Percentiles rank a stretch among this genome's conserved stretches.
Conservation (phyloP, 2,888 invertebrate species). For the Chamaedrilus cognettii region DNA sequence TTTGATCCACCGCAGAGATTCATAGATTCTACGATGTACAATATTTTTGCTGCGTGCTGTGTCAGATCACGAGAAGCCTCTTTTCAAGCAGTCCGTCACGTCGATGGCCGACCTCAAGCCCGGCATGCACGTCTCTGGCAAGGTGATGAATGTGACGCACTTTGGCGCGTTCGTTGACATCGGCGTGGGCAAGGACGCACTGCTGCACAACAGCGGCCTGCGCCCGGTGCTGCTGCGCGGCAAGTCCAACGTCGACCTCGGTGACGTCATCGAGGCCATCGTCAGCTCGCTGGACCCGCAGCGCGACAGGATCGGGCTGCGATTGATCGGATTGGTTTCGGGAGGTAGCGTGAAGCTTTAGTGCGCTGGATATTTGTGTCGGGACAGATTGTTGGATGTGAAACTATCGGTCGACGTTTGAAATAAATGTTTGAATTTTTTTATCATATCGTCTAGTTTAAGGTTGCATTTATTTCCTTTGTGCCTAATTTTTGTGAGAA, state of each 20-base stretch:
- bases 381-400: too few relatives aligned
- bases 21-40: too few relatives aligned
- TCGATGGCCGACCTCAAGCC: constrained; percentile 68
- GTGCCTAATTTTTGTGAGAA: too few relatives aligned
- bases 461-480: too few relatives aligned
- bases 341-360: too few relatives aligned
- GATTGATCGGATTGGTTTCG: neutral
- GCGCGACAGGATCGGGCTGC: constrained; percentile 45
- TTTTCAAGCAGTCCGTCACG: constrained; percentile 76
- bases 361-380: too few relatives aligned
- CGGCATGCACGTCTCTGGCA: constrained; percentile 62
- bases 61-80: constrained; percentile 68
- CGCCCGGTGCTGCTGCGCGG: constrained; percentile 23
- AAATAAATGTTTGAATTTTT: too few relatives aligned
- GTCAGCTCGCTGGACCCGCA: constrained; percentile 43
- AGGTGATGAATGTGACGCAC: constrained; percentile 79
- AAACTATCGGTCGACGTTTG: too few relatives aligned
- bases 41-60: too few relatives aligned
- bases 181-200: constrained; percentile 57
- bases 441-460: too few relatives aligned
- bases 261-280: constrained; percentile 48
- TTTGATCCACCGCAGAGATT: too few relatives aligned
- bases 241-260: constrained; percentile 42
- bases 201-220: constrained; percentile 61
- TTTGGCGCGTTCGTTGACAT: constrained; percentile 90